Evolutionary conservation across 2,888 invertebrate species (phyloP).

Genomic region (Hirtodrosophila cameraria): DNA sequence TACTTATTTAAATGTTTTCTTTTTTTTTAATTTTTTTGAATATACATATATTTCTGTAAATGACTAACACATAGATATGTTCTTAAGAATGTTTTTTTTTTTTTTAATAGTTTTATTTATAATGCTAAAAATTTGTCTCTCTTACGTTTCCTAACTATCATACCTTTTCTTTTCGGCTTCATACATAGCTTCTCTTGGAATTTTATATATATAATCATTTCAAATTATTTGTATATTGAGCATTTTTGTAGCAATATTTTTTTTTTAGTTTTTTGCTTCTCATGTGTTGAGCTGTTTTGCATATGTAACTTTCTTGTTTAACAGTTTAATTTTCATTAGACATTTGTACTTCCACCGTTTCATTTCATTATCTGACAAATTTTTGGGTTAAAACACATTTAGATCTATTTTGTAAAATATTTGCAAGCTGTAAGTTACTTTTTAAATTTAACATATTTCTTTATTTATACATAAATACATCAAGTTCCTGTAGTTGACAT

Average conservation of each 20-base stretch:
- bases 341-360: conserved; percentile 26
- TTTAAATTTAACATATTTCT: conserved; percentile 1
- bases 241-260: conserved; percentile 1
- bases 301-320: too few relatives aligned
- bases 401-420: conserved; percentile 11
- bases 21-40: conserved; percentile 3
- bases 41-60: conserved; percentile 11
- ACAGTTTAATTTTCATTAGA: neutral
- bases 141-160: conserved; percentile 31
- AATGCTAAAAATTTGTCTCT: conserved; percentile 31
- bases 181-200: neutral
- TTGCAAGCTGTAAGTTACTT: conserved; percentile 2
- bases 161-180: neutral
- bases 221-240: neutral
- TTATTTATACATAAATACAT: conserved; percentile 36
- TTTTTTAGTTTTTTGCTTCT: neutral
- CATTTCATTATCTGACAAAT: conserved; percentile 12
- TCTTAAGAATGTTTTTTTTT: conserved; percentile 4
- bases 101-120: neutral
- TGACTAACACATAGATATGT: neutral
- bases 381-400: conserved; percentile 3
- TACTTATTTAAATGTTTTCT: conserved; percentile 26
- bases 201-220: neutral
- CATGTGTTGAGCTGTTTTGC: neutral
- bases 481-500: conserved; percentile 54